Conservation (phyloP, 2,113 vertebrate genomes). For the Dryoscopus gambensis region DNA sequence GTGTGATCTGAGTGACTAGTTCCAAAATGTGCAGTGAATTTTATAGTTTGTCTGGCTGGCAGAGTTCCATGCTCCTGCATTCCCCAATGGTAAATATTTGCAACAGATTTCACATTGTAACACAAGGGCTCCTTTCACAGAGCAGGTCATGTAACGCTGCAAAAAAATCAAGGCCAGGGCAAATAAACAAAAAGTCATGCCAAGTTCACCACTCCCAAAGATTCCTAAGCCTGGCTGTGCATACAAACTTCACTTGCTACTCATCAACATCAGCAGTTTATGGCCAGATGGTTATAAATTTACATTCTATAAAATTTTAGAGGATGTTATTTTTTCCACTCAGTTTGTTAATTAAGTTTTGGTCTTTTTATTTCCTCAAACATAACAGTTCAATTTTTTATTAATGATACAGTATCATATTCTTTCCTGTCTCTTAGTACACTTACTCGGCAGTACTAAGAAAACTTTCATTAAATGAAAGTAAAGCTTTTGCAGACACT, state of each 20-base stretch:
- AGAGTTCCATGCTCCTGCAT: conserved; percentile 83
- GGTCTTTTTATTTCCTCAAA: conserved; percentile 78
- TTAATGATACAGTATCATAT: conserved; percentile 72
- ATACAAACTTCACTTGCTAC: conserved; percentile 80
- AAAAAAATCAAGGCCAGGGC: conserved; percentile 88
- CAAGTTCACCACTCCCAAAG: conserved; percentile 86
- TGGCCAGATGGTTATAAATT: conserved; percentile 92
- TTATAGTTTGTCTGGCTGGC: conserved; percentile 94
- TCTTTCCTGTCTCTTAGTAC: conserved; percentile 69
- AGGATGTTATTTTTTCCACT: conserved; percentile 83
- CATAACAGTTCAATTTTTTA: conserved; percentile 72
- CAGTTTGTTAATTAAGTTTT: conserved; percentile 82
- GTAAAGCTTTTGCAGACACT: conserved; percentile 38
- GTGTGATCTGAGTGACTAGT: conserved; percentile 86
- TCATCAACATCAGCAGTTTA: conserved; percentile 87
- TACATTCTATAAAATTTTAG: conserved; percentile 83
- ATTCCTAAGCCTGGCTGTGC: conserved; percentile 80
- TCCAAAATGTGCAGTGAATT: conserved; percentile 94
- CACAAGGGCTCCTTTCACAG: conserved; percentile 96
- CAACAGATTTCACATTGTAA: conserved; percentile 93
- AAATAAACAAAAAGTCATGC: conserved; percentile 93
- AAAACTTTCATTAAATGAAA: conserved; percentile 66
- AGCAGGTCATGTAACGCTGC: conserved; percentile 82
- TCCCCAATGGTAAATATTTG: conserved; percentile 96
- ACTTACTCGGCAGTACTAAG: conserved; percentile 54